Base-by-base conservation (phyloP, 2,113 vertebrate species). In the Entomyzon cyanotis region DNA sequence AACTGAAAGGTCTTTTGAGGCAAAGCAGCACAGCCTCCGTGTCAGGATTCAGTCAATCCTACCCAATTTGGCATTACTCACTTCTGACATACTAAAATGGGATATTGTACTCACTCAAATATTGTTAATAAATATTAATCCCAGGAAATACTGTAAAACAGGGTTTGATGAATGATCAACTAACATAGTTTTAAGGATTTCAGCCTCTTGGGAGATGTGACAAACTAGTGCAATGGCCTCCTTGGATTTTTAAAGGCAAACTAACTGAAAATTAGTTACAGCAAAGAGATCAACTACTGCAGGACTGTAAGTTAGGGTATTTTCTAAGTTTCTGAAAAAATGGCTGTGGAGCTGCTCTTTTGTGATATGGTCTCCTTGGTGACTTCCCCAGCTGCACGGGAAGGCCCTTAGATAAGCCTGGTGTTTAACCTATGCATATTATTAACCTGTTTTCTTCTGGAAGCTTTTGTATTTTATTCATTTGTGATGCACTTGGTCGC, bases 1-100 rank as follows among this genome's bases (percentile, higher is more conserved):
- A 3, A 2, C 11, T 2, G 2, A n/a, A 46, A 15, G 27, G 10
- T 47, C 15, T 21, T 14, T 13, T 4, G 30, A 15, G 35, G 12
- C 16, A 33, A 46, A 63, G 5, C 7, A 10, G 46, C 42, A 10
- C 11, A 23, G 44, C 39, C 8, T 28, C 17, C 1, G 0, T 5
- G 28, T 19, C 44, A 18, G 35, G 30, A 15, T 67, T 41, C 2
- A 2, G 22, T 62, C 13, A 6, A 47, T 58, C 39, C 12, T 68
- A 2, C n/a, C 18, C 4, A 3, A 5, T 31, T 3, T 23, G 14
- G 30, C 0, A 1, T 50, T 50, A 31, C 23, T 65, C 0, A 0
- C 12, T 86, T 39, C 19, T 44, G 31, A 25, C 0, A 1, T 14
- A 20, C 7, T 30, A 28, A 60, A 89, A 56, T 20, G 18, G 53